Conservation (phyloP, 2,113 vertebrate species). For the Colistium nudipinnis region DNA sequence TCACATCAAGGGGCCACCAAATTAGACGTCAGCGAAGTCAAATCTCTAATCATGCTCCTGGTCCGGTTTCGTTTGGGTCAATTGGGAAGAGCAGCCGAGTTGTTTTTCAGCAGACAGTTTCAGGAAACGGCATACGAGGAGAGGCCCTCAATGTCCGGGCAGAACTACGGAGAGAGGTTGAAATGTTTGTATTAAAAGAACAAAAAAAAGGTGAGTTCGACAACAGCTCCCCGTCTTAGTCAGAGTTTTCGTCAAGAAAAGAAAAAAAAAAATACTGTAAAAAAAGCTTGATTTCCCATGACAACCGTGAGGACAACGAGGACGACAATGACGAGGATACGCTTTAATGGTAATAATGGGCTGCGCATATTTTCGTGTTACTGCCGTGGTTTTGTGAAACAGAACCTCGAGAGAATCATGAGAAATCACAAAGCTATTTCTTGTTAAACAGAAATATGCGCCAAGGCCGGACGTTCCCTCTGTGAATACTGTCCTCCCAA, state of each 20-base stretch:
- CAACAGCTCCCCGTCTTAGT: background rate
- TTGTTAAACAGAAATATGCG: slow-evolving; percentile 9
- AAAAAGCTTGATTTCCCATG: slow-evolving; percentile 14
- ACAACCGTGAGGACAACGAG: slow-evolving; percentile 23
- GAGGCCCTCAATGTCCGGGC: slow-evolving; percentile 23
- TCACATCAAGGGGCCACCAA: slow-evolving; percentile 70
- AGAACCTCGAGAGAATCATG: too few relatives aligned
- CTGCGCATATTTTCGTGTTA: background rate
- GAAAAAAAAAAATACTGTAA: background rate
- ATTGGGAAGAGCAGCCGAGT: slow-evolving; percentile 30
- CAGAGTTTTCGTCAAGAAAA: background rate
- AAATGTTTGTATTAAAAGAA: slow-evolving; percentile 26
- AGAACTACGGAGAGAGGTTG: background rate
- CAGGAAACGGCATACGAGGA: slow-evolving; percentile 45
- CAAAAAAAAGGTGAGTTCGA: background rate
- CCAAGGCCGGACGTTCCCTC: slow-evolving; percentile 7
- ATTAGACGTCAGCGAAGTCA: slow-evolving; percentile 71
- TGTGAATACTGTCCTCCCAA: background rate
- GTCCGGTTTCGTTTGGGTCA: slow-evolving; percentile 43
- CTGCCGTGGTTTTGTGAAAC: slow-evolving; percentile 24
- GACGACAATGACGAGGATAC: slow-evolving; percentile 5
- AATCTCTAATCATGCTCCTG: slow-evolving; percentile 66
- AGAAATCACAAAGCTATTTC: background rate
- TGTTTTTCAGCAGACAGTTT: slow-evolving; percentile 44
- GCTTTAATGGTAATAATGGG: slow-evolving; percentile 18